Evolutionary conservation across 2,797 vertebrate species (phyloP).

Genomic region (Brachymystax lenok): DNA sequence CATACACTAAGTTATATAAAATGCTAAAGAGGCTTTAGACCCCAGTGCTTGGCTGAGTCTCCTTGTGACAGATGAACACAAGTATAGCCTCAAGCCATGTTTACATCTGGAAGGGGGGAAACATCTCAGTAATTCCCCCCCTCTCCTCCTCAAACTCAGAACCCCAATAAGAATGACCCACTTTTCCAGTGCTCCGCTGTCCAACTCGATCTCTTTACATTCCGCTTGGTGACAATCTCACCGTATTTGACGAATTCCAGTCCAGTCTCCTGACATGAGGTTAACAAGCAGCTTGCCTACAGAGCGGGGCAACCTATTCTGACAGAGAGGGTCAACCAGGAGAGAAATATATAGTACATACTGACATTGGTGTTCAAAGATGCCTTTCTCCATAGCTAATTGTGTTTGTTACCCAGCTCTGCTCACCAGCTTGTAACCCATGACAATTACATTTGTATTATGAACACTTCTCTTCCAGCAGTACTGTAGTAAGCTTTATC

Average conservation of each 20-base stretch:
- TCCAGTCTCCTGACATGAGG: conserved; percentile 11
- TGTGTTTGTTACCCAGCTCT: conserved; percentile 17
- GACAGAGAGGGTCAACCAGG: neutral
- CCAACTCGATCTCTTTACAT: conserved; percentile 45
- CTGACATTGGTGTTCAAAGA: conserved; percentile 17
- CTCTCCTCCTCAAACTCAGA: neutral
- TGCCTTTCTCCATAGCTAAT: neutral
- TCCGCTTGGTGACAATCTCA: conserved; percentile 40
- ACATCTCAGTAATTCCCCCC: conserved; percentile 21
- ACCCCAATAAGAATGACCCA: conserved; percentile 42
- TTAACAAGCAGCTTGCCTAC: neutral
- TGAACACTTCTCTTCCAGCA: conserved; percentile 6
- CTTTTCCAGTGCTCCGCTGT: conserved; percentile 43
- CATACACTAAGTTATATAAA: neutral
- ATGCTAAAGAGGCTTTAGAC: conserved; percentile 3
- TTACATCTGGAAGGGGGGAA: conserved; percentile 7
- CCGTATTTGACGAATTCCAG: conserved; percentile 40
- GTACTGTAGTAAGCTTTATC: neutral
- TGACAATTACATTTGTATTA: conserved; percentile 23
- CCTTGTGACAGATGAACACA: neutral
- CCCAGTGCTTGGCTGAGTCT: conserved; percentile 16
- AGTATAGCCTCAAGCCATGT: conserved; percentile 16
- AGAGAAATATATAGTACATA: neutral
- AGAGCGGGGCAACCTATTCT: neutral
- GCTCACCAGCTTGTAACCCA: conserved; percentile 8